Evolutionary conservation across 1,140 invertebrate genomes (phyloP), one percentile per base, ranked within the genome.

Genomic region (Camponotus vicinus): DNA sequence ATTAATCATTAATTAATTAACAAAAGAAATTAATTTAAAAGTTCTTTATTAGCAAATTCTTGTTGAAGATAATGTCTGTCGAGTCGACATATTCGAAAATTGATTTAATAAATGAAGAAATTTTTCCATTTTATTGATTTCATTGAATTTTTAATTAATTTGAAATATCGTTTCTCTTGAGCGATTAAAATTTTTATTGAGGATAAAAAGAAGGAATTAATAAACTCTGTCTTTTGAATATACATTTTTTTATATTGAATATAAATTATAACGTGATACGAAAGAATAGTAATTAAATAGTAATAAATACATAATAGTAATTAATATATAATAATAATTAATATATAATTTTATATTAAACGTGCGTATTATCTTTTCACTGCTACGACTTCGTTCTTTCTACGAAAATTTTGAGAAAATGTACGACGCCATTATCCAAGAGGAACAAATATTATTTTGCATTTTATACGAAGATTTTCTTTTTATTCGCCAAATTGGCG

Each of bases 281-380:
- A 27, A 27, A 27, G 27, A 27, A 27, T 27, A 27, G 27, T 27
- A 27, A 27, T 27, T 1, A 21, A 21, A 52, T 37, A 66, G 13
- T 40, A 66, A 49, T 49, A 66, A 78, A 78, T 49, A 13, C n/a
- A 2, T 27, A 15, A 18, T 21, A 5, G 5, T 27, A 49, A 78
- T 78, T 66, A 66, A 49, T 49, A 13, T n/a, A 2, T 27, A 15
- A 18, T 21, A 5, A 5, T 27, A 49, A 78, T 78, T 66, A 66
- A 49, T n/a, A 34, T 34, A 34, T 66, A 49, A 18, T 66, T 32
- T 78, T 27, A 77, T 27, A 37, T 78, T 34, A 77, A 77, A 27
- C 8, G 5, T n/a, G 13, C 15, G 45, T 15, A 40, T 13, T 1
- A 18, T 76, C 37, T 66, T 66, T 78, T n/a, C 5, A 49, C 0